A percentile compares a stretch with the other conserved stretches of the same genome.
Conservation (phyloP, 1,140 invertebrate genomes). For the Hormaphis cornu region DNA sequence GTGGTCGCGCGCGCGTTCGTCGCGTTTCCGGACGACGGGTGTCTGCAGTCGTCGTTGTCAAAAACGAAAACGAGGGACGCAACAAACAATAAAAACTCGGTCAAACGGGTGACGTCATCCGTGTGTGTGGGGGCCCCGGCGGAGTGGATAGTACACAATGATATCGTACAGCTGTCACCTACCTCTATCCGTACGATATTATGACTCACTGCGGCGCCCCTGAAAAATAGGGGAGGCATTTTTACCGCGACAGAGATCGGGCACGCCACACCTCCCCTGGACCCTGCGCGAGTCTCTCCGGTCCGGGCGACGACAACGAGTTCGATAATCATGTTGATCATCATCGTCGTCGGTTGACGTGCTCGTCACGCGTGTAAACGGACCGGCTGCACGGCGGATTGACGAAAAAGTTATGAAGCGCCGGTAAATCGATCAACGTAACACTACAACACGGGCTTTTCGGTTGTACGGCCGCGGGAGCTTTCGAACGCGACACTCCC, state of each 20-base stretch:
- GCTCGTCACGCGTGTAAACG: no score
- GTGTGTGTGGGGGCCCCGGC: background rate
- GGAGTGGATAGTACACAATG: background rate
- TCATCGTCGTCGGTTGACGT: no score
- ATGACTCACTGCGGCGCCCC: background rate
- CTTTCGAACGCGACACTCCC: no score
- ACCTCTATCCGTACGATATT: background rate
- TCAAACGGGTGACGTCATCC: constrained; percentile 23
- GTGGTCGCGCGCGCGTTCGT: background rate
- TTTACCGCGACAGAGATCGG: background rate
- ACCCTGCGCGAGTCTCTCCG: no score
- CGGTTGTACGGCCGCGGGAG: no score
- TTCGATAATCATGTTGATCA: no score
- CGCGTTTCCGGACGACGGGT: background rate
- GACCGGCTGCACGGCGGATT: no score
- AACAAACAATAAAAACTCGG: constrained; percentile 29
- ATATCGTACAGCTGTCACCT: constrained; percentile 22
- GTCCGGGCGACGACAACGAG: no score
- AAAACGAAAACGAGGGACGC: no score
- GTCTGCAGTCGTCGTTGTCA: background rate
- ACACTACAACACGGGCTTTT: no score
- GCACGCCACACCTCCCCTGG: background rate
- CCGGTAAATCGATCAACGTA: no score
- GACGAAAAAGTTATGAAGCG: no score
- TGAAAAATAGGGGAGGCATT: background rate